Base-by-base conservation (phyloP, 92 coral and sea anemone genomes). In the Palythoa grandis region DNA sequence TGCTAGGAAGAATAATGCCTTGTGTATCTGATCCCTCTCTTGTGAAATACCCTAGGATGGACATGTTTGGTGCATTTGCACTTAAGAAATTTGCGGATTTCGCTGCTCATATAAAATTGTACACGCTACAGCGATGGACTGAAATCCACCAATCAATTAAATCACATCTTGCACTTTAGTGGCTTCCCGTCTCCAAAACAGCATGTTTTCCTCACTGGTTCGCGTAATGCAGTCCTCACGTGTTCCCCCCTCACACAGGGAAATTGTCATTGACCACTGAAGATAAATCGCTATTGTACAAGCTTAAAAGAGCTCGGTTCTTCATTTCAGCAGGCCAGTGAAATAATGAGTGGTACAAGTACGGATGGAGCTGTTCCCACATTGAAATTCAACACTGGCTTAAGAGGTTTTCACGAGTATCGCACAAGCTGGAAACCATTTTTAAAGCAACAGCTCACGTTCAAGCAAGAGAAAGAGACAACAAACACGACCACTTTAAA, bases 1-100 rank as follows among this genome's bases (percentile, higher is more conserved):
- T 87, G 80, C 70, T 52, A 72, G 90, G 90, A 87, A 87, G 86
- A 60, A 72, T 70, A 25, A 87, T 87, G 20, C 73, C 87, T 52
- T 65, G 76, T 77, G 74, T 78, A 53, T 65, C 23, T 80, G 53
- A 40, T 57, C n/a, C n/a, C 74, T 52, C 52, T 80, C 85, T 53
- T 53, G 58, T 53, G 58, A 53, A 53, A 53, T 53, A 53, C 58
- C 6, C 14, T 53, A 53, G 6, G 87, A 87, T 87, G 37, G 90
- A 87, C 90, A 87, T 87, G 58, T 57, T 48, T 58, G 76, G 70
- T 57, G 73, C 66, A 77, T 77, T 77, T 77, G 82, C 65, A 60
- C 66, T 77, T 77, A 77, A 77, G 65, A 77, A 77, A 53, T 77
- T 77, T 47, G 82, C 66, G 25, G 82, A 77, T 48, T 40, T 77